Conservation (phyloP, 2,113 vertebrate species). For the Gavialis gangeticus region DNA sequence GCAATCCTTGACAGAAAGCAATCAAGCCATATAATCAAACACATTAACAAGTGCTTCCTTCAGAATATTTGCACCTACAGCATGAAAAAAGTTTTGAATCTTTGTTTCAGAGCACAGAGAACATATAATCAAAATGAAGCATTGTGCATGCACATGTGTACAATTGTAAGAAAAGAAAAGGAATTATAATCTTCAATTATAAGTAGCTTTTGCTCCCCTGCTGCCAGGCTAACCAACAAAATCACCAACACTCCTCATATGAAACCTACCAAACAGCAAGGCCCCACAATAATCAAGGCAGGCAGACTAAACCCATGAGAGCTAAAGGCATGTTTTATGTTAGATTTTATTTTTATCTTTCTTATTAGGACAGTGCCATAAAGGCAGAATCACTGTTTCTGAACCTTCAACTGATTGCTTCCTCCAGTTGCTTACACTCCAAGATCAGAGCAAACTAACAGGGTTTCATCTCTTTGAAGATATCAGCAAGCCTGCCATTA, state of each 20-base stretch:
- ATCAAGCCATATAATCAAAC: not conserved
- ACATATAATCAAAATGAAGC: not conserved
- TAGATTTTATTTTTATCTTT: not conserved
- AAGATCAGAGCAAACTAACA: not conserved
- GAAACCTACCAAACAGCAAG: not conserved
- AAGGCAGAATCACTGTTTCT: not conserved
- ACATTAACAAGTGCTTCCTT: not conserved
- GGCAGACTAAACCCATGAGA: not conserved
- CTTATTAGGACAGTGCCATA: not conserved
- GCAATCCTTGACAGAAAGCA: not conserved
- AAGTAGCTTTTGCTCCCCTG: not conserved
- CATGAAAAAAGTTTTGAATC: not conserved
- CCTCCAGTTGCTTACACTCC: not conserved
- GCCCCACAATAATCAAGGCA: not conserved
- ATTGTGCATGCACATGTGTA: accelerated
- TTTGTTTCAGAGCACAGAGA: not conserved
- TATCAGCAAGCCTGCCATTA: slow-evolving; percentile 26
- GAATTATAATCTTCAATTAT: not conserved
- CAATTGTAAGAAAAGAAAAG: not conserved
- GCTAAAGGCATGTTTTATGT: not conserved
- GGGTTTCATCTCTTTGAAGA: not conserved
- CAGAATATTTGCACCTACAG: not conserved
- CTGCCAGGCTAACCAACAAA: not conserved
- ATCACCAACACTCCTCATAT: accelerated
- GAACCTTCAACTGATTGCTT: not conserved